Evolutionary conservation across 1,140 invertebrate genomes (phyloP), one percentile per base, ranked within the genome.

Genomic region (Drepana arcuata): DNA sequence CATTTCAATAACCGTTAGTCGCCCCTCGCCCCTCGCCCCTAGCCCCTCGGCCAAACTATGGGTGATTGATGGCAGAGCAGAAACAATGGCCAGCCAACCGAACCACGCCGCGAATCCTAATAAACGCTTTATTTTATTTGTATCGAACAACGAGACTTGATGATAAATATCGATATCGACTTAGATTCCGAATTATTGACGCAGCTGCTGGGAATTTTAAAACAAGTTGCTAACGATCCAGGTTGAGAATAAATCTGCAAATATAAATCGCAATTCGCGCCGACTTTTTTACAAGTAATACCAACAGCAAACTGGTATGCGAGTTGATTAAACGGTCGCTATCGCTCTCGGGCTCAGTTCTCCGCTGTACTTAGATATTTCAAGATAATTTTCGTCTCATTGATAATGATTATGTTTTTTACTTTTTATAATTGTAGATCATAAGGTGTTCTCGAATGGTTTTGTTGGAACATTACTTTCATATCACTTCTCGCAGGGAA

Each of bases 1-100:
- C 72, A 81, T 81, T 81, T 81, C 77, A 81, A 81, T 81, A 81
- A 81, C 77, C 77, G 77, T 81, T 81, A 81, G 68, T 67, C 61
- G 47, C 47, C 45, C 49, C 61, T 51, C 47, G 33, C 42, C 51
- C 48, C 45, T 15, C 41, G 16, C 43, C 57, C 38, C 35, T 35
- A 32, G 41, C 27, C 47, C 49, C 48, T 36, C 46, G 37, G 38
- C 48, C 48, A 55, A 61, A 59, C 57, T 59, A 69, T 71, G 46
- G 57, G 62, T 81, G 77, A 81, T 81, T 81, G 77, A 81, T 81
- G 56, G 72, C 72, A 48, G 49, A 46, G 41, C 42, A 70, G 69
- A 77, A 77, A 81, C 77, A 81, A 81, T 81, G 60, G 74, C 65
- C 59, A 68, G 55, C 73, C 65, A 36, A 36, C 55, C 59, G 60